Conservation (phyloP, 2,797 vertebrate species). For the Ptychobarbus kaznakovi region DNA sequence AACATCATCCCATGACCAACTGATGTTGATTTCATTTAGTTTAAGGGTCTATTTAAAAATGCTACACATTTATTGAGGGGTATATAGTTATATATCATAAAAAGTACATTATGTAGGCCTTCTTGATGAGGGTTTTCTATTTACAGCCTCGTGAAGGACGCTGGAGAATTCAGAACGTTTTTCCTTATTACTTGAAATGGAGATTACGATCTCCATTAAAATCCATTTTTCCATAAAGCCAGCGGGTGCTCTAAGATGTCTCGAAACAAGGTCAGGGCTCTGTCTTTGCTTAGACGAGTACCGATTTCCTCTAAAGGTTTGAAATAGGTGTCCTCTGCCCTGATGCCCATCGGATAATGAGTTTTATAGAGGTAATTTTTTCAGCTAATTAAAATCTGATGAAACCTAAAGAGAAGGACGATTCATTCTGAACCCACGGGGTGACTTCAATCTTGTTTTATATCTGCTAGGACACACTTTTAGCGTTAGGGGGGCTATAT, state of each 20-base stretch:
- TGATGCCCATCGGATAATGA: constrained; percentile 34
- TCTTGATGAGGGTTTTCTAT: constrained; percentile 9
- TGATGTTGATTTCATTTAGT: constrained; percentile 9
- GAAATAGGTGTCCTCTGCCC: constrained; percentile 14
- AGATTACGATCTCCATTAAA: constrained; percentile 39
- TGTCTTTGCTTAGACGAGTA: constrained; percentile 15
- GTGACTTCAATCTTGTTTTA: constrained; percentile 31
- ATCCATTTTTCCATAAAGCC: constrained; percentile 13
- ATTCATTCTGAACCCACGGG: constrained; percentile 36
- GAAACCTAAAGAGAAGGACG: constrained; percentile 37
- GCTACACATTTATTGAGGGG: background rate
- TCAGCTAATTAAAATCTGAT: constrained; percentile 50
- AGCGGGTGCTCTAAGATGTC: constrained; percentile 19
- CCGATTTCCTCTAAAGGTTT: background rate
- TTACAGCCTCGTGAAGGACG: constrained; percentile 9
- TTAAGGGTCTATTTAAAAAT: constrained; percentile 17
- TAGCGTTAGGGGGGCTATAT: background rate
- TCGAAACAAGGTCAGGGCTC: constrained; percentile 35
- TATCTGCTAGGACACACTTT: background rate
- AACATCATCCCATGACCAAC: constrained; percentile 47
- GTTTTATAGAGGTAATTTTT: constrained; percentile 28
- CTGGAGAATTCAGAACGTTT: constrained; percentile 5
- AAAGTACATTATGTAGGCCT: background rate
- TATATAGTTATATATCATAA: background rate
- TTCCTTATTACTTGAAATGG: constrained; percentile 28